Percentiles rank a stretch among this genome's conserved stretches.
These are phyloP conservation scores for Myotis brandtii DNA, from an alignment of 2,113 vertebrate species.

Conservation along the genomic window DNA sequence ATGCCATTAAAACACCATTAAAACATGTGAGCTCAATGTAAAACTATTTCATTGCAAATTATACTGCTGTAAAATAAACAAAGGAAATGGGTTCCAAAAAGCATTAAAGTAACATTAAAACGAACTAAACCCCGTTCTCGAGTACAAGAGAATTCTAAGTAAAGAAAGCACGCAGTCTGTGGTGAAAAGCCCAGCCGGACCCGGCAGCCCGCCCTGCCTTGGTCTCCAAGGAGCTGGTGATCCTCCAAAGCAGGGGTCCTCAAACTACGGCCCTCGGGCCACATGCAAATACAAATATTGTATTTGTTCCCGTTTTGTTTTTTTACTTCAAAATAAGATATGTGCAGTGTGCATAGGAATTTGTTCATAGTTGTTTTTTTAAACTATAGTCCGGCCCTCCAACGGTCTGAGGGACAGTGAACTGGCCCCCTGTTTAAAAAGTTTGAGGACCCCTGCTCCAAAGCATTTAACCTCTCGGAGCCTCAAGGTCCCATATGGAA, in stretches of 20 bases:
- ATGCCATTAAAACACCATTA: conserved; percentile 76
- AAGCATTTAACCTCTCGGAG: not conserved
- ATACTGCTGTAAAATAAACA: conserved; percentile 69
- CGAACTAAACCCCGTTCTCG: not conserved
- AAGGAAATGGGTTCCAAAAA: conserved; percentile 50
- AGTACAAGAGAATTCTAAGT: not conserved
- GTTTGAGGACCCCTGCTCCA: too few species aligned
- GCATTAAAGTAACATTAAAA: not conserved
- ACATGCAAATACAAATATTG: too few species aligned
- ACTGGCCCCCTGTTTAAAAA: too few species aligned
- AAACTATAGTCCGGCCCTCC: too few species aligned
- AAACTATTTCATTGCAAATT: conserved; percentile 69
- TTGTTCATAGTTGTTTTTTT: too few species aligned
- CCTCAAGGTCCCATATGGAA: not conserved
- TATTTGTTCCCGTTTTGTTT: too few species aligned
- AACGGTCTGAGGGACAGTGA: too few species aligned
- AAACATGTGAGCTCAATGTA: conserved; percentile 56
- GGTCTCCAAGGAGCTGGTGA: not conserved
- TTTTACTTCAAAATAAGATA: too few species aligned
- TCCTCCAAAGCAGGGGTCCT: not conserved
- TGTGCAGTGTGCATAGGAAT: too few species aligned
- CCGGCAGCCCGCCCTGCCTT: not conserved
- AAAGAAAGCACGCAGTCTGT: not conserved
- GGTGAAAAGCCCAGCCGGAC: not conserved
- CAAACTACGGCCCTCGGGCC: too few species aligned